Base-by-base conservation (phyloP, 1,140 invertebrate genomes). In the Onthophagus taurus region DNA sequence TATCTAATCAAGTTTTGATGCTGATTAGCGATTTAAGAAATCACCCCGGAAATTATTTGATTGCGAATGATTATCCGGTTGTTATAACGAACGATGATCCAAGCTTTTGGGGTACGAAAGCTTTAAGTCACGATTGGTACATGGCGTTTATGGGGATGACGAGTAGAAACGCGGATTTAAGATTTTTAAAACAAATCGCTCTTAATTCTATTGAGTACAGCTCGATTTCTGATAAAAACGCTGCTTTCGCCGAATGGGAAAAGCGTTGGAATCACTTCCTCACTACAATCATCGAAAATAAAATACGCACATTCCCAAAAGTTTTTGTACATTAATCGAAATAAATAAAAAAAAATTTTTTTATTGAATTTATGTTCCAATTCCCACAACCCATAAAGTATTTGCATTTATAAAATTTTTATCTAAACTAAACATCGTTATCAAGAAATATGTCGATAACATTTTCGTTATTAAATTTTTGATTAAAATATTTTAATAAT, bases 11-110 rank as follows among this genome's bases (percentile, higher is more conserved):
- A 71, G 80, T 91, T 1, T 57, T 91, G n/a, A 72, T 72, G 44
- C 61, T 90, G 2, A 77, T 89, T 0, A 63, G 70, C 6, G 86
- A 91, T 58, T 57, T 87, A 1, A 66, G 86, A n/a, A 90, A 89
- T 60, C 88, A 92, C 69, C 85, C 87, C 0, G 78, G 76, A 0
- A 71, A 74, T 3, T 51, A 61, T 4, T 71, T 85, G 8, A 72
- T 90, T 16, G 73, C 81, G 1, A 55, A 69, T 0, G 77, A 74
- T 0, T 72, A 73, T 46, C 54, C 55, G 0, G 45, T 80, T 0
- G 74, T 82, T 0, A 70, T 86, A 19, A 78, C 77, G 5, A 74
- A 71, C 38, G 82, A 85, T 58, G 81, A 84, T 57, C 80, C 80
- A 0, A 72, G 71, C 3, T 68, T 79, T 7, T 86, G 81, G 81